Conservation (phyloP, 2,113 vertebrate species). For the Argyrosomus japonicus region DNA sequence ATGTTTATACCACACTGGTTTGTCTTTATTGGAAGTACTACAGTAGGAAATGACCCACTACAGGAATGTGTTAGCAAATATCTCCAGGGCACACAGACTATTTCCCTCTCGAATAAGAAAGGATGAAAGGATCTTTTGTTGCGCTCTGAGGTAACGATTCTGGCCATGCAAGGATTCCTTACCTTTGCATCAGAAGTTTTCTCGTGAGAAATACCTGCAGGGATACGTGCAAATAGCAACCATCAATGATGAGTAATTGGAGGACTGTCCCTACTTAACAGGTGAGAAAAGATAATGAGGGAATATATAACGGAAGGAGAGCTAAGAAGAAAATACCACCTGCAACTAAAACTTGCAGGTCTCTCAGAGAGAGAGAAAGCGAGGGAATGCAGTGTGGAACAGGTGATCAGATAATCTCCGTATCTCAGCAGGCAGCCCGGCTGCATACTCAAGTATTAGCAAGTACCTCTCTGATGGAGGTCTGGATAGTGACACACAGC, state of each 20-base stretch:
- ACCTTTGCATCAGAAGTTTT: conserved; percentile 36
- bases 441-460: conserved; percentile 58
- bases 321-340: conserved; percentile 46
- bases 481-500: conserved; percentile 59
- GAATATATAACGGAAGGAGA: conserved; percentile 20
- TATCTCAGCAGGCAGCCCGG: conserved; percentile 54
- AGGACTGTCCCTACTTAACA: conserved; percentile 21
- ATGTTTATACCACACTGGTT: conserved; percentile 42
- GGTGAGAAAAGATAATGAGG: conserved; percentile 46
- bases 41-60: conserved; percentile 65
- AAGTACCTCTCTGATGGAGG: conserved; percentile 62
- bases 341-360: conserved; percentile 53
- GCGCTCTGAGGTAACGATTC: conserved; percentile 47
- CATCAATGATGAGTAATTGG: conserved; percentile 21
- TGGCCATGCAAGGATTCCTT: conserved; percentile 26
- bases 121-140: conserved; percentile 77
- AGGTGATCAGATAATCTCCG: conserved; percentile 78
- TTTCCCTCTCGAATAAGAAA: conserved; percentile 73
- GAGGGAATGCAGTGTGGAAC: conserved; percentile 56
- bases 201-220: conserved; percentile 69
- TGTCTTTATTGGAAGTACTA: conserved; percentile 51
- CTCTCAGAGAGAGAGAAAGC: conserved; percentile 34
- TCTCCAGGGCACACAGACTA: conserved; percentile 43
- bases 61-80: conserved; percentile 49
- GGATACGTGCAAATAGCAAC: conserved; percentile 34